phyloP scores from a whole-genome alignment of 2,113 vertebrate species.

The Rafetus swinhoei region DNA sequence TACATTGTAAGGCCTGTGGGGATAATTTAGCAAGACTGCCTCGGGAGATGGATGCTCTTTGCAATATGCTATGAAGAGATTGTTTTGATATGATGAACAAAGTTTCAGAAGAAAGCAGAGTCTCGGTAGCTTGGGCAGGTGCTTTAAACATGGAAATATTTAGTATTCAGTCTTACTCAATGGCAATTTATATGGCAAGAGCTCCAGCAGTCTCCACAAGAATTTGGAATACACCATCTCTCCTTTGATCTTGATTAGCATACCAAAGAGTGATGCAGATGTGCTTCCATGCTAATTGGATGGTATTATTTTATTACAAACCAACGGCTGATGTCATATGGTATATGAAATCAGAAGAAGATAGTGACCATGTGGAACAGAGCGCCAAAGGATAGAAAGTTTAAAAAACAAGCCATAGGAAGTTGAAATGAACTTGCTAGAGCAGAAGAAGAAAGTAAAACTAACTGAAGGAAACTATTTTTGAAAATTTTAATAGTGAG shows the following conservation, averaged over 20 bases:
- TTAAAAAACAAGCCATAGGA: not conserved
- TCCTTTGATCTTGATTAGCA: not conserved
- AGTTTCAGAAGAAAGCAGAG: not conserved
- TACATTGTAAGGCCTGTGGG: not conserved
- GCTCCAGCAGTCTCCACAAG: not conserved
- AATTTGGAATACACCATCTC: not conserved
- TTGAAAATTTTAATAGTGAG: not conserved
- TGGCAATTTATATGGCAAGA: not conserved
- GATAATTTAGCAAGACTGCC: fast-evolving
- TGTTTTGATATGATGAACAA: not conserved
- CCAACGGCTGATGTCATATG: not conserved
- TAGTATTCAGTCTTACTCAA: not conserved
- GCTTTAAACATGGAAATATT: not conserved
- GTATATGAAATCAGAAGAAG: not conserved
- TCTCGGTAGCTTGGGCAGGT: fast-evolving
- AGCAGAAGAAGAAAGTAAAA: not conserved
- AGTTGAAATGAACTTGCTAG: not conserved
- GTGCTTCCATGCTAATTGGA: not conserved
- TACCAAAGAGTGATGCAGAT: not conserved
- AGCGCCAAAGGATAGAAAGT: not conserved
- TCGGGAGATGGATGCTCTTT: not conserved
- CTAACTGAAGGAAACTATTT: not conserved
- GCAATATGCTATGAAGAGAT: fast-evolving
- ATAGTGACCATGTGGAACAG: fast-evolving
- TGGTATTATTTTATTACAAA: not conserved